Percentiles rank a stretch among this genome's conserved stretches.
phyloP scores from a whole-genome alignment of 2,113 vertebrate species.

The Dissostichus mawsoni region DNA sequence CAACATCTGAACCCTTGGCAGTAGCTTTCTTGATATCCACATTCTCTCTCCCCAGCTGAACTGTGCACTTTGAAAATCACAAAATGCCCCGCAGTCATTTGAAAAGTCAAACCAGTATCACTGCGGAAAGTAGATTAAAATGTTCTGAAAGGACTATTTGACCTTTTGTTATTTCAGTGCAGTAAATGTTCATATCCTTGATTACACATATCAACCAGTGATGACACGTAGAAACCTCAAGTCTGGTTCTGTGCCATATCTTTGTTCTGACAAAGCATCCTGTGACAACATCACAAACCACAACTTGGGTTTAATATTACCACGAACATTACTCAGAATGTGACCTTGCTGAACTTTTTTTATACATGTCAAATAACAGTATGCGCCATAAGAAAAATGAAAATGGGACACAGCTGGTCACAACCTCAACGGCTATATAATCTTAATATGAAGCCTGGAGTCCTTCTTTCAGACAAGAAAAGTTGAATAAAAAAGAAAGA shows the following conservation, averaged over 20 bases:
- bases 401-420: not conserved
- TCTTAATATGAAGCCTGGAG: not conserved
- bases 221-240: slow-evolving; percentile 47
- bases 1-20: slow-evolving; percentile 36
- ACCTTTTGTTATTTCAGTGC: slow-evolving; percentile 60
- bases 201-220: slow-evolving; percentile 37
- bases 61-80: slow-evolving; percentile 23
- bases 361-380: not conserved
- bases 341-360: slow-evolving; percentile 10
- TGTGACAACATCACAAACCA: slow-evolving; percentile 36
- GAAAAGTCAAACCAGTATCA: slow-evolving; percentile 39
- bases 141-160: slow-evolving; percentile 45
- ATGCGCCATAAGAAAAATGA: not conserved
- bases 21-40: slow-evolving; percentile 15
- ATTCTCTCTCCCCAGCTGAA: slow-evolving; percentile 9
- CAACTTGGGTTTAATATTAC: slow-evolving; percentile 22
- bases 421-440: not conserved
- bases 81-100: slow-evolving; percentile 16
- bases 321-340: not conserved
- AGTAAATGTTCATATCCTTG: slow-evolving; percentile 28
- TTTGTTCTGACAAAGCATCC: slow-evolving; percentile 41
- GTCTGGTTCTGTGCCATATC: slow-evolving; percentile 25
- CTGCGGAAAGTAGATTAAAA: slow-evolving; percentile 36
- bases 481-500: not conserved
- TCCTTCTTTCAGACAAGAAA: not conserved